Evolutionary conservation across 2,113 vertebrate genomes (phyloP).

Genomic region (Siniperca knerii): DNA sequence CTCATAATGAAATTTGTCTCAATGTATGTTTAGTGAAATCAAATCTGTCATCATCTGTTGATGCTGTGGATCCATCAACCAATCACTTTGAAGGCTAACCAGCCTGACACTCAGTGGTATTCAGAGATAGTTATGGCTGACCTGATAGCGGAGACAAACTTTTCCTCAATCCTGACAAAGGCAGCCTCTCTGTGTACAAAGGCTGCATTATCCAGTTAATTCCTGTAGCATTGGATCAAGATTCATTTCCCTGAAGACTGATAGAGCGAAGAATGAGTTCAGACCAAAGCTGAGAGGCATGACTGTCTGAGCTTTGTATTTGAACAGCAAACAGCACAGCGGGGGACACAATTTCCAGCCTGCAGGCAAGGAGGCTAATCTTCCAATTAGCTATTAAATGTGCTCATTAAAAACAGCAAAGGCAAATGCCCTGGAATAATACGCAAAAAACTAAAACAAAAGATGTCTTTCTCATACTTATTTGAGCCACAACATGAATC

Average conservation of each 20-base stretch:
- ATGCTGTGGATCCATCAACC: conserved; percentile 23
- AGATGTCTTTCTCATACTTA: conserved; percentile 52
- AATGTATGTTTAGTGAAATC: conserved; percentile 8
- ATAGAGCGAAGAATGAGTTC: conserved; percentile 53
- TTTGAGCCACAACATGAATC: conserved; percentile 44
- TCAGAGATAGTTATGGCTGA: conserved; percentile 15
- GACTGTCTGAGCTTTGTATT: conserved; percentile 72
- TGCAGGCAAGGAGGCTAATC: conserved; percentile 70
- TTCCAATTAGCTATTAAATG: conserved; percentile 76
- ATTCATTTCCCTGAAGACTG: conserved; percentile 60
- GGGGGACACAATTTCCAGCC: conserved; percentile 65
- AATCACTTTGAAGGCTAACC: conserved; percentile 19
- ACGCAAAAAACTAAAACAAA: conserved; percentile 55
- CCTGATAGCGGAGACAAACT: conserved; percentile 30
- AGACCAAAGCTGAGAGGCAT: conserved; percentile 66
- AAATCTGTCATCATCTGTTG: conserved; percentile 9
- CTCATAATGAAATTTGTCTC: conserved; percentile 21
- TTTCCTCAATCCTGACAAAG: conserved; percentile 17
- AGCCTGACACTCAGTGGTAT: conserved; percentile 5
- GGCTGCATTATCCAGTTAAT: conserved; percentile 61
- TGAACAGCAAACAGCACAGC: conserved; percentile 71
- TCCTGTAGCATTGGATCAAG: conserved; percentile 52
- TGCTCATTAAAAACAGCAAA: conserved; percentile 74
- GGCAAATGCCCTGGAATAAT: conserved; percentile 69
- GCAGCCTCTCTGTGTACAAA: conserved; percentile 26